Evolutionary conservation across 2,888 invertebrate species (phyloP).

Genomic region (Diploptera punctata): DNA sequence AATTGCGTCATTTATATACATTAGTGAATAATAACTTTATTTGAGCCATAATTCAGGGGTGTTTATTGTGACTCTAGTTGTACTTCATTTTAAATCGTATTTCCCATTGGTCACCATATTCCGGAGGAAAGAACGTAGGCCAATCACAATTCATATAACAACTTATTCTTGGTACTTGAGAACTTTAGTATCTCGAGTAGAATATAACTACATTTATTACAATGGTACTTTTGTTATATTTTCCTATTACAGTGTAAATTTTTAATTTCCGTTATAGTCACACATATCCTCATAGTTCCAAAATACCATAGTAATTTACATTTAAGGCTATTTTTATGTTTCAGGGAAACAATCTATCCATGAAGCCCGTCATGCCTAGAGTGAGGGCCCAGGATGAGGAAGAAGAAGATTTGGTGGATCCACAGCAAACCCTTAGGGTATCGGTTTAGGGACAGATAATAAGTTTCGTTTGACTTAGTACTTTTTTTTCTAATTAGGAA

Average conservation of each 20-base stretch:
- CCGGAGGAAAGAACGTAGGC: not conserved
- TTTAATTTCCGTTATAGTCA: not conserved
- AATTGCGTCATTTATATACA: not conserved
- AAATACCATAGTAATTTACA: no score
- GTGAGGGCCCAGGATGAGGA: slow-evolving; percentile 73
- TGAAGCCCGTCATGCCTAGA: slow-evolving; percentile 55
- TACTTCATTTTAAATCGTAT: not conserved
- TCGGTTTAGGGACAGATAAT: no score
- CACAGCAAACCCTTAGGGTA: slow-evolving; percentile 75
- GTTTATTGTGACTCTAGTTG: slow-evolving; percentile 10
- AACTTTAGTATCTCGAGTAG: not conserved
- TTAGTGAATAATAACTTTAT: slow-evolving; percentile 6
- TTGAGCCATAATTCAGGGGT: not conserved
- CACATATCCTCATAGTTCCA: no score
- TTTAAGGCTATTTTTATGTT: not conserved
- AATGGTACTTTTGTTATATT: not conserved
- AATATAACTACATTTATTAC: no score
- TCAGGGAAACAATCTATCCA: slow-evolving; percentile 29
- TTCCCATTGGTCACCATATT: slow-evolving; percentile 12
- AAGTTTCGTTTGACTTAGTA: no score
- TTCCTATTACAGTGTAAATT: not conserved
- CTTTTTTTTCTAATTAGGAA: no score
- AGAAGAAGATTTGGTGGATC: slow-evolving; percentile 77
- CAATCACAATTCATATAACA: slow-evolving; percentile 6
- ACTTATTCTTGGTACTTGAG: not conserved